Evolutionary conservation across 2,113 vertebrate genomes (phyloP).

Genomic region (Patagioenas fasciata): DNA sequence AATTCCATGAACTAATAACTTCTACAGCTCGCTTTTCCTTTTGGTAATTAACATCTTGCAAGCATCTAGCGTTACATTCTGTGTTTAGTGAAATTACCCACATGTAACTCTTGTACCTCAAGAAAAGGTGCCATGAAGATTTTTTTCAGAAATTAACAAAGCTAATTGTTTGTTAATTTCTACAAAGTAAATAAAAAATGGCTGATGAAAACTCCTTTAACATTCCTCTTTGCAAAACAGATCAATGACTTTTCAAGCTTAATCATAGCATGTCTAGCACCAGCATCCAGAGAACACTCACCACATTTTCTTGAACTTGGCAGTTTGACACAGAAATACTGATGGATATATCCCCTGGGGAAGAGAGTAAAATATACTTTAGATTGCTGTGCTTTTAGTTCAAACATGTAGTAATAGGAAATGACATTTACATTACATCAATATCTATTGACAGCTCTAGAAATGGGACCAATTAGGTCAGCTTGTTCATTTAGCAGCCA

Average conservation of each 20-base stretch:
- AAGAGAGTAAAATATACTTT: constrained; percentile 55
- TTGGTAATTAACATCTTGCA: constrained; percentile 24
- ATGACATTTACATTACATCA: constrained; percentile 40
- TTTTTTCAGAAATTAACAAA: not conserved
- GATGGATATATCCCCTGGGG: constrained; percentile 89
- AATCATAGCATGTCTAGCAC: constrained; percentile 1
- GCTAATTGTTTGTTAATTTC: constrained; percentile 16
- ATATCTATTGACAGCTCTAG: constrained; percentile 10
- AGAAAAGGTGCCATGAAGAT: not conserved
- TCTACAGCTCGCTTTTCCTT: not conserved
- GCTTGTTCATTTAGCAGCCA: not conserved
- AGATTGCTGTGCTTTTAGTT: constrained; percentile 42
- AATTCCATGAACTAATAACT: not conserved
- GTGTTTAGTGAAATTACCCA: not conserved
- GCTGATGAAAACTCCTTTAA: not conserved
- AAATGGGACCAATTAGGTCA: constrained; percentile 35
- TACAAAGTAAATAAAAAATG: constrained; percentile 13
- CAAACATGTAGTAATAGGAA: constrained; percentile 20
- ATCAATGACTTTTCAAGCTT: constrained; percentile 31
- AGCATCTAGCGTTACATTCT: not conserved
- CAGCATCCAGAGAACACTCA: constrained; percentile 71
- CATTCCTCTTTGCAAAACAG: constrained; percentile 15
- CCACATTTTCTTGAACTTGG: constrained; percentile 98
- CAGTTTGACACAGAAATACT: constrained; percentile 98
- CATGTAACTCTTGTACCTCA: not conserved